Base-by-base conservation (phyloP, 2,888 invertebrate genomes). In the Vandiemenella viatica region DNA sequence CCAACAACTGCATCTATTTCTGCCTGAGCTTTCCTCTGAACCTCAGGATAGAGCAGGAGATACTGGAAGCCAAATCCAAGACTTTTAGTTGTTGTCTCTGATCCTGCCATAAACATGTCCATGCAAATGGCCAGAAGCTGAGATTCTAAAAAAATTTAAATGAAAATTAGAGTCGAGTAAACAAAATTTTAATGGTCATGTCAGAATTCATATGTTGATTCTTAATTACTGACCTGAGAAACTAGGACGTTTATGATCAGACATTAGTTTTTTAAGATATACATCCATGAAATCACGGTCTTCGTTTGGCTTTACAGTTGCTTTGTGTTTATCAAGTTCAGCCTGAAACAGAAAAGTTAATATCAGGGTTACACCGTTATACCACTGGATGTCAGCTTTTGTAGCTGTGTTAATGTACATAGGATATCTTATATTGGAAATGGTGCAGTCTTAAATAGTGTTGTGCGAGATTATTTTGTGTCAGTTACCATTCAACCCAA, bases 31-130 rank as follows among this genome's bases (percentile, higher is more conserved):
- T 78, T 82, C 55, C 65, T 73, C 60, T 88, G 87, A 0, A 87
- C 76, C 2, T 78, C 72, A 17, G 80, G 83, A 58, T 81, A 74
- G 16, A 80, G 67, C 5, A 85, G 73, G 57, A 89, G 63, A 60
- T 85, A 80, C 55, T 85, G 70, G 57, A 88, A 83, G 50, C 80
- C 76, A 60, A 87, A 87, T 21, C 81, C 79, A 59, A 88, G 68
- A 23, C 80, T 78, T 62, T 88, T 87, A 46, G 78, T 80, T 0
- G 88, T 87, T 0, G 89, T 89, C 66, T 89, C 89, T 0, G 87
- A 83, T 0, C 88, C 89, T 18, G 88, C 89, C 72, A 88, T 78
- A 58, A 89, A 89, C 73, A 89, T 76, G 58, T 89, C 89, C 73
- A 88, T 71, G 58, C 87, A 86, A 58, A 83, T 77, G 0, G 86